Percentiles rank a stretch among this genome's conserved stretches.
phyloP scores from a whole-genome alignment of 1,140 invertebrate genomes.

The Daktulosphaira vitifoliae region DNA sequence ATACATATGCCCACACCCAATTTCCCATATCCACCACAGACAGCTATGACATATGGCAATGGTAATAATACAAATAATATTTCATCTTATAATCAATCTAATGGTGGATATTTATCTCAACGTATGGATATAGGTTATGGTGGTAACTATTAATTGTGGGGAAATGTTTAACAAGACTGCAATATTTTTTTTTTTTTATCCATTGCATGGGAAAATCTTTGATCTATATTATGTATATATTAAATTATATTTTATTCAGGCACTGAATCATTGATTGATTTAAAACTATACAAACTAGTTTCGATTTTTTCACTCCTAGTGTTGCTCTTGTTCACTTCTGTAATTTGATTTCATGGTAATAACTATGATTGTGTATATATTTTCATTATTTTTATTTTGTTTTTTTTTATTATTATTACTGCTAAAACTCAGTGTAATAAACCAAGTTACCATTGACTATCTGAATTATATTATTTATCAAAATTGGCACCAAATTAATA shows the following conservation, averaged over 20 bases:
- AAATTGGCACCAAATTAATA: too few relatives aligned
- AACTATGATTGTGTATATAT: too few relatives aligned
- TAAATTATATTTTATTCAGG: slow-evolving; percentile 16
- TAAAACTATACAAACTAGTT: slow-evolving; percentile 21
- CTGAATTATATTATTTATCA: too few relatives aligned
- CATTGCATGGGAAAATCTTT: slow-evolving; percentile 10
- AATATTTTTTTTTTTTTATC: slow-evolving; percentile 25
- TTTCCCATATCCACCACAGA: slow-evolving; percentile 46
- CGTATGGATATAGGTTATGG: slow-evolving; percentile 48
- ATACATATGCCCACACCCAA: slow-evolving; percentile 50
- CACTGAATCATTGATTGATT: slow-evolving; percentile 3
- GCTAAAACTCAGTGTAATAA: too few relatives aligned
- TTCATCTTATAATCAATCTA: slow-evolving; percentile 45
- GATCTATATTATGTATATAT: too few relatives aligned
- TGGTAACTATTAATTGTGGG: slow-evolving; percentile 47
- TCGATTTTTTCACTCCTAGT: slow-evolving; percentile 5
- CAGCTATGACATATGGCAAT: slow-evolving; percentile 40
- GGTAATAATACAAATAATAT: slow-evolving; percentile 46
- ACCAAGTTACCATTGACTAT: too few relatives aligned
- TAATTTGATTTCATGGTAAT: too few relatives aligned
- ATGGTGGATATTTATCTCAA: slow-evolving; percentile 44
- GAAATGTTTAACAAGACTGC: slow-evolving; percentile 15
- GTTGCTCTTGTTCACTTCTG: too few relatives aligned
- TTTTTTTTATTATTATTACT: too few relatives aligned
- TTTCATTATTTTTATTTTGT: too few relatives aligned